Conservation (phyloP, 2,888 invertebrate species). For the Conus canariensis region DNA sequence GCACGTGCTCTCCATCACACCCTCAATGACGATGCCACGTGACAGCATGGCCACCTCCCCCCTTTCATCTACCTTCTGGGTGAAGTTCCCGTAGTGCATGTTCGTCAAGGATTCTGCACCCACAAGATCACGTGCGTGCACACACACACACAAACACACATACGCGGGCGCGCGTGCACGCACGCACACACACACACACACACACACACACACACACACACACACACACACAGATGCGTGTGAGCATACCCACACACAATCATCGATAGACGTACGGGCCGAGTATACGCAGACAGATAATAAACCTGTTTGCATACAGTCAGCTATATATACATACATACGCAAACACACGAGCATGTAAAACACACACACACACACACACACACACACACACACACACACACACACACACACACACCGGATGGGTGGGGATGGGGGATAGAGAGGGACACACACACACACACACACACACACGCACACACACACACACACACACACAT, state of each 20-base stretch:
- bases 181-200: not conserved
- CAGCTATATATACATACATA: not conserved
- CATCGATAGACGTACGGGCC: not conserved
- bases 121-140: no score
- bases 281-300: no score
- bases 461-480: not conserved
- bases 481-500: not conserved
- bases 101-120: not conserved
- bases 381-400: not conserved
- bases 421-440: no score
- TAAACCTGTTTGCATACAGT: not conserved
- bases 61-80: not conserved
- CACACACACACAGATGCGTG: not conserved
- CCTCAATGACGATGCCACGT: not conserved
- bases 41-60: not conserved
- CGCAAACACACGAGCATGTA: not conserved
- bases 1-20: not conserved
- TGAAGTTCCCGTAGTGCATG: conserved; percentile 16
- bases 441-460: accelerated
- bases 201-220: not conserved
- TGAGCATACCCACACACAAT: not conserved
- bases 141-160: not conserved
- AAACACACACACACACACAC: not conserved
- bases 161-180: not conserved
- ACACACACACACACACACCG: no score